phyloP scores from a whole-genome alignment of 37 sponge, comb jelly and placozoan species.

The Chondrosia reniformis region DNA sequence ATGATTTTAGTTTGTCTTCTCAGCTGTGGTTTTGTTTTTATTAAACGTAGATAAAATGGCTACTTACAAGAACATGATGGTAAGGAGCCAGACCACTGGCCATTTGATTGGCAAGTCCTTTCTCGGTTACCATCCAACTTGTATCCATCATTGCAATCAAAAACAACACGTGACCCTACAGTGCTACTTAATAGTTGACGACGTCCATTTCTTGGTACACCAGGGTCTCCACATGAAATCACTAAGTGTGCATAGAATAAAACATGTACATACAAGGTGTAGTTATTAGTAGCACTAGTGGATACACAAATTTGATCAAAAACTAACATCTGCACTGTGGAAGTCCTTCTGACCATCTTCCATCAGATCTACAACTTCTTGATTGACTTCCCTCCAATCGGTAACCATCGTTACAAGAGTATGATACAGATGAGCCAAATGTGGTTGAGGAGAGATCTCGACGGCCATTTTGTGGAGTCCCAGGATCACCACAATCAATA shows the following conservation, averaged over 20 bases:
- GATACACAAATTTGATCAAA: no score
- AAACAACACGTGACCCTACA: slow-evolving; percentile 21
- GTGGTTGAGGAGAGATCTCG: slow-evolving; percentile 2
- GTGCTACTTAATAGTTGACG: neutral
- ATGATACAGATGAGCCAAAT: slow-evolving; percentile 34
- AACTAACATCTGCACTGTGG: no score
- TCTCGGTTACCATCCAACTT: neutral
- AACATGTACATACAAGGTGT: no score
- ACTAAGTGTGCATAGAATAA: neutral
- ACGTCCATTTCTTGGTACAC: slow-evolving; percentile 31
- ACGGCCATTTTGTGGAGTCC: slow-evolving; percentile 15
- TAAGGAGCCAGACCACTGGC: slow-evolving; percentile 23
- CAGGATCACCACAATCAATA: slow-evolving; percentile 26
- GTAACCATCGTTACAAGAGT: slow-evolving; percentile 43
- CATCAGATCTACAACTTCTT: slow-evolving; percentile 34
- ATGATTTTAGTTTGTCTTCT: no score
- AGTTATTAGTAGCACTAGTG: no score
- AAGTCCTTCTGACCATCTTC: slow-evolving; percentile 24
- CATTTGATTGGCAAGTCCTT: slow-evolving; percentile 31
- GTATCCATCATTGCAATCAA: slow-evolving; percentile 46
- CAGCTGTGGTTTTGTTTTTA: no score
- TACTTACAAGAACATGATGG: slow-evolving; percentile 16
- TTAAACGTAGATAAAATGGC: neutral
- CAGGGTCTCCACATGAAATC: neutral
- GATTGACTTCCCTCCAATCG: slow-evolving; percentile 4